Evolutionary conservation across 35 echinoderm and acorn worm genomes (phyloP), one percentile per base, ranked within the genome.

Genomic region (Holothuria glaberrima): DNA sequence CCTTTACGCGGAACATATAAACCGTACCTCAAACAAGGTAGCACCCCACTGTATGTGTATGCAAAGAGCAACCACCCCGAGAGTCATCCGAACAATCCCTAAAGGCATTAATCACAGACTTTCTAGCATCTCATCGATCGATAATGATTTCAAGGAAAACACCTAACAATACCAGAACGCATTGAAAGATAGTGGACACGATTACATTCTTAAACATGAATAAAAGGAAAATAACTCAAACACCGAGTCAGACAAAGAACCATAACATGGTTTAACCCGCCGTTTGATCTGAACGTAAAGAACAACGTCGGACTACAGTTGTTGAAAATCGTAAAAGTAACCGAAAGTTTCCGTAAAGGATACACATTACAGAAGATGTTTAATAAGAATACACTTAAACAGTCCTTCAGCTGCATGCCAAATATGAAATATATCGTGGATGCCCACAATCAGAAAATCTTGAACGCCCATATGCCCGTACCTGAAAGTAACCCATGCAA

Each of bases 381-480:
- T 46, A 74, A 89, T 25, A 89, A 34, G 69, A 75, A 73, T 30
- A 89, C 87, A 24, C 87, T 89, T 35, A 89, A 89, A 59, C 41
- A 75, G 9, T 72, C 34, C n/a, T 74, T 54, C 48, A 52, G 68
- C 48, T 75, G 67, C 45, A 89, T 89, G 87, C 87, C 87, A 31
- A 89, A 89, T 58, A 58, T 89, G 67, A 89, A 89, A 74, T 46
- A 22, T 12, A 58, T 41, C 7, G 68, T 74, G 19, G 50, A 71
- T 59, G 35, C 2, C 20, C 87, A 74, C 30, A 89, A 74, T 48
- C 74, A 75, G 48, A 58, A 69, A 24, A 71, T 89, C 18, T 6
- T 57, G 19, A 88, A 46, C 14, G 28, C 12, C 21, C 63, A 66
- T 16, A 66, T 66, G 21, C 63, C 12, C 63, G 63, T 19, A 66